Conservation (phyloP, 2,113 vertebrate genomes). For the Phocoena sinus region DNA sequence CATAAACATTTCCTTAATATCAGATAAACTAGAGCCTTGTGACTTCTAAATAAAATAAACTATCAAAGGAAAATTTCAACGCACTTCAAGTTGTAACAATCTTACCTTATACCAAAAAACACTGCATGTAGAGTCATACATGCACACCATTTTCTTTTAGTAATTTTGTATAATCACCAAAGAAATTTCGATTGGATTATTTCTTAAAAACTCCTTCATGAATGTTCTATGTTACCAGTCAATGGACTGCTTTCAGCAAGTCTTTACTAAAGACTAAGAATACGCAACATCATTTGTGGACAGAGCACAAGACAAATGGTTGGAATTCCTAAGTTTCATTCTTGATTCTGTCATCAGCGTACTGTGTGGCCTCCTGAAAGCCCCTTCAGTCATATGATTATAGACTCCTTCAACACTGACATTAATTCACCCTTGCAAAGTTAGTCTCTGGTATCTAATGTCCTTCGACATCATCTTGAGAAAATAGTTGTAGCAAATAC, state of each 20-base stretch:
- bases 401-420: conserved; percentile 56
- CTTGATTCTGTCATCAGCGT: conserved; percentile 52
- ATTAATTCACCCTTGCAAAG: conserved; percentile 47
- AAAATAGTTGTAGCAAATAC: conserved; percentile 35
- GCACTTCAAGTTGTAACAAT: background rate
- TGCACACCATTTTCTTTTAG: background rate
- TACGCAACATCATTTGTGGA: background rate
- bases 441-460: conserved; percentile 37
- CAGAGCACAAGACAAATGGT: conserved; percentile 34
- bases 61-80: background rate
- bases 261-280: conserved; percentile 33
- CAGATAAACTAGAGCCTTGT: background rate
- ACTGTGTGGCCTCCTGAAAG: conserved; percentile 60
- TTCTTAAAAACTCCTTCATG: background rate
- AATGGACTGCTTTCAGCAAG: conserved; percentile 46
- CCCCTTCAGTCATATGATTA: conserved; percentile 51
- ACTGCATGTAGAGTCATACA: background rate
- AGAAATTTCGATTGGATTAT: background rate
- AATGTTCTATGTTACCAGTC: background rate
- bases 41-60: background rate
- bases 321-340: conserved; percentile 52
- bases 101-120: background rate
- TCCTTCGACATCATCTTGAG: conserved; percentile 47
- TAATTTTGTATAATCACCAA: background rate
- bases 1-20: background rate